Base-by-base conservation (phyloP, 1,140 invertebrate genomes). In the Tenebrio molitor region DNA sequence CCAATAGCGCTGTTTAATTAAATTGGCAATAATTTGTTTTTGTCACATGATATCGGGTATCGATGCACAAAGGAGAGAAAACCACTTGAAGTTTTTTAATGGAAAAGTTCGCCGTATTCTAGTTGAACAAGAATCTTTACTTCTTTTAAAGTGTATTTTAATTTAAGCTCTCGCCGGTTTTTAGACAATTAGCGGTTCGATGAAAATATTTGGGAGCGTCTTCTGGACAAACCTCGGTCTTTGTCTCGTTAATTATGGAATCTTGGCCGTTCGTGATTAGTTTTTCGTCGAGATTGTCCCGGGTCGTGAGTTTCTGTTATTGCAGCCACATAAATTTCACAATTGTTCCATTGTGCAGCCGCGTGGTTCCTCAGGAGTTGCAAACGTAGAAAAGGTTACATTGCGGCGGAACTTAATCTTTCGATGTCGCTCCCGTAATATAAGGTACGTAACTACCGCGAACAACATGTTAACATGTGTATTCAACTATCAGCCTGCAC, bases 261-360 rank as follows among this genome's bases (percentile, higher is more conserved):
- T 17, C 50, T 58, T 58, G 21, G 21, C 12, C n/a, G n/a, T n/a
- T 58, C n/a, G 3, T 15, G n/a, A 58, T 29, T 14, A 19, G 50
- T 21, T 34, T 58, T 58, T 58, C 14, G 19, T 2, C 14, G 6
- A 58, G 23, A 58, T 58, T 58, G 50, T 29, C 8, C 15, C 29
- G 21, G 50, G 21, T 29, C 21, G 23, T 29, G n/a, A 58, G n/a
- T 58, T 58, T 58, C 23, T 14, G 2, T 29, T 58, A 58, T 58
- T 58, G 50, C 50, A 29, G 50, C 50, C 29, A 58, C 50, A 58
- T 58, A 58, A 58, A 58, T 58, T 58, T 58, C 50, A 15, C 23
- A 58, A 29, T 58, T 58, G 50, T 58, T 58, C 50, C 19, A 14
- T 58, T 58, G 50, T 58, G n/a, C 15, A 58, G 46, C 19, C 8